Base-by-base conservation (phyloP, 1,140 invertebrate genomes). In the Thaumetopoea pityocampa region DNA sequence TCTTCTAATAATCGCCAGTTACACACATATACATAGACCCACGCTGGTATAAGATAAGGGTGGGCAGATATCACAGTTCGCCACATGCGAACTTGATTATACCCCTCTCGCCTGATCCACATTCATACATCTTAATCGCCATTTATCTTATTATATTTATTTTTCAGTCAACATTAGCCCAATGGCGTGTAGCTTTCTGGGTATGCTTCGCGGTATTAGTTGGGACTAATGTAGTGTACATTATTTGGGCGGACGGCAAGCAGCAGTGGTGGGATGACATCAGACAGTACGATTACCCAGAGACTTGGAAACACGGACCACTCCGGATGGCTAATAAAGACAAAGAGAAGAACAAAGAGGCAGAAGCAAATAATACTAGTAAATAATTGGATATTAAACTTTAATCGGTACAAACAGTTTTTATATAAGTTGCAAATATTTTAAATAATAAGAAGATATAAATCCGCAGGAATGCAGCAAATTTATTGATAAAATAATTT, bases 141-240 rank as follows among this genome's bases (percentile, higher is more conserved):
- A 22, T 32, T 23, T 15, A 22, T 28, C 23, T 41, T 19, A 23
- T 24, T 23, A 19, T 35, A 9, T 29, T 63, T 54, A 37, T 59
- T 84, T 85, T 89, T 36, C 78, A 94, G 92, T 89, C 90, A 58
- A 89, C 89, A n/a, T 52, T 92, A 5, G 67, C 79, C 1, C 89
- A 95, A 74, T 96, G 94, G 94, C 87, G 92, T 32, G 67, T 87
- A 0, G 93, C 96, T 1, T 96, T 96, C 71, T 96, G 92, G 90
- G 91, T 95, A 10, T 89, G 91, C 1, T 89, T 93, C 29, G 90
- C 68, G 0, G 88, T 95, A 0, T 91, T 94, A 18, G 71, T 90
- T 1, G 70, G 90, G n/a, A 93, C 93, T 0, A 93, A 92, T 45
- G 45, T 93, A 0, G 55, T 95, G 1, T 96, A 92, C 61, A 70